These are phyloP conservation scores for Amitus sp. DNA, from an alignment of 2,888 invertebrate species.

Conservation along the genomic window DNA sequence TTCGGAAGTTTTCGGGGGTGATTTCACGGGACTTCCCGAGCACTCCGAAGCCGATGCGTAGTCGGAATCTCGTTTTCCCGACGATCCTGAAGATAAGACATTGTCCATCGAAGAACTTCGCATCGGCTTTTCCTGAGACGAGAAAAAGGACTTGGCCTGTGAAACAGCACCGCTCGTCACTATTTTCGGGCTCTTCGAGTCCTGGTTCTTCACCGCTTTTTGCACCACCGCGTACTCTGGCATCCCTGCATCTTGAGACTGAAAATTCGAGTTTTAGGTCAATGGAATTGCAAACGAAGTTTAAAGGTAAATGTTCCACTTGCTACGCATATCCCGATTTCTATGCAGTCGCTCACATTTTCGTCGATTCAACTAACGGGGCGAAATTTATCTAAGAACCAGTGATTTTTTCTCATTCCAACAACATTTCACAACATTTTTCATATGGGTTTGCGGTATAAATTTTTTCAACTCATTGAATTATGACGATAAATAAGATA, in stretches of 20 bases:
- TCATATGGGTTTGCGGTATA: too few relatives aligned
- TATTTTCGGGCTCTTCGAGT: constrained; percentile 29
- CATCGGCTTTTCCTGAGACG: constrained; percentile 43
- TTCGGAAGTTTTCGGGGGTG: constrained; percentile 59
- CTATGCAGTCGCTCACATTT: too few relatives aligned
- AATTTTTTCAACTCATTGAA: too few relatives aligned
- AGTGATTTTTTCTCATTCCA: too few relatives aligned
- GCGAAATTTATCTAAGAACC: too few relatives aligned
- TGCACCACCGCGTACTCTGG: constrained; percentile 62
- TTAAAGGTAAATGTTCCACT: too few relatives aligned
- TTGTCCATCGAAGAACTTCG: constrained; percentile 49
- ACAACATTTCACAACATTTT: too few relatives aligned
- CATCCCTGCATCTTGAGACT: constrained; percentile 32
- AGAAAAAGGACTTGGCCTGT: constrained; percentile 41
- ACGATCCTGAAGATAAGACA: constrained; percentile 33
- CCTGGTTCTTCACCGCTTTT: constrained; percentile 34
- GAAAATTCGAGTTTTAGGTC: too few relatives aligned
- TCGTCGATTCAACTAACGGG: too few relatives aligned
- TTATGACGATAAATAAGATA: too few relatives aligned
- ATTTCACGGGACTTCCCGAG: constrained; percentile 48
- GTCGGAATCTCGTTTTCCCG: constrained; percentile 43
- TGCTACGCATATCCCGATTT: too few relatives aligned
- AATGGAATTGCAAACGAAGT: too few relatives aligned
- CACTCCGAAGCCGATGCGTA: constrained; percentile 49
- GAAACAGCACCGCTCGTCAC: constrained; percentile 38